These are phyloP conservation scores for Drosophila lowei DNA, from an alignment of 1,140 invertebrate species.

Conservation along the genomic window DNA sequence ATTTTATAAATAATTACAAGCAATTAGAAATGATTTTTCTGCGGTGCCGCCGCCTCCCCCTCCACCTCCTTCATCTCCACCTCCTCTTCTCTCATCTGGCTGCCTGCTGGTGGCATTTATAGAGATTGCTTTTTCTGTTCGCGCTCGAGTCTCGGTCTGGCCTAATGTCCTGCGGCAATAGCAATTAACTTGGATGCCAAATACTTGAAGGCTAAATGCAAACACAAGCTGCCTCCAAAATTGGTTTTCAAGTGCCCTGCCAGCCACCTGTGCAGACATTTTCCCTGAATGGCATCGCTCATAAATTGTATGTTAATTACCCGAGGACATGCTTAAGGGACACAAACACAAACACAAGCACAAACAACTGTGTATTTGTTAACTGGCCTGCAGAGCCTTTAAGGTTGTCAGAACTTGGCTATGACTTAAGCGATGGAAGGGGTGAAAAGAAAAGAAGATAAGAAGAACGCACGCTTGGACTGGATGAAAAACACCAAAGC, in stretches of 20 bases:
- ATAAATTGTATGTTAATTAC: constrained; percentile 76
- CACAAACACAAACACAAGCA: background rate
- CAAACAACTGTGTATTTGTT: constrained; percentile 4
- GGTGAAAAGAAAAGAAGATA: too few species aligned
- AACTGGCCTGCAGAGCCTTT: constrained; percentile 2
- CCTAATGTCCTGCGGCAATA: constrained; percentile 53
- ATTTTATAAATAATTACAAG: constrained; percentile 62
- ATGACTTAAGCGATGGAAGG: too few species aligned
- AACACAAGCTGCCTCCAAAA: constrained; percentile 48
- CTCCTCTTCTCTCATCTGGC: too few species aligned
- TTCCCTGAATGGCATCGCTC: constrained; percentile 59
- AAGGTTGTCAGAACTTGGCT: too few species aligned
- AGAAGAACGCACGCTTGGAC: too few species aligned
- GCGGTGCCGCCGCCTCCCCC: background rate
- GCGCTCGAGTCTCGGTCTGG: constrained; percentile 23
- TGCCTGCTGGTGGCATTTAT: constrained; percentile 41
- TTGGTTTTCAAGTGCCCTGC: constrained; percentile 49
- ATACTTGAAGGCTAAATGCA: constrained; percentile 16
- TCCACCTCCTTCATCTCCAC: too few species aligned
- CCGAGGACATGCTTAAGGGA: constrained; percentile 22
- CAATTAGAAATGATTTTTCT: constrained; percentile 49
- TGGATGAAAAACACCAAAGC: too few species aligned
- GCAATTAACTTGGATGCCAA: constrained; percentile 63
- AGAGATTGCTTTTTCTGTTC: constrained; percentile 17
- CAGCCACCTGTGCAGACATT: constrained; percentile 64